Conservation (phyloP, 2,888 invertebrate species). For the Lasiommata megera region DNA sequence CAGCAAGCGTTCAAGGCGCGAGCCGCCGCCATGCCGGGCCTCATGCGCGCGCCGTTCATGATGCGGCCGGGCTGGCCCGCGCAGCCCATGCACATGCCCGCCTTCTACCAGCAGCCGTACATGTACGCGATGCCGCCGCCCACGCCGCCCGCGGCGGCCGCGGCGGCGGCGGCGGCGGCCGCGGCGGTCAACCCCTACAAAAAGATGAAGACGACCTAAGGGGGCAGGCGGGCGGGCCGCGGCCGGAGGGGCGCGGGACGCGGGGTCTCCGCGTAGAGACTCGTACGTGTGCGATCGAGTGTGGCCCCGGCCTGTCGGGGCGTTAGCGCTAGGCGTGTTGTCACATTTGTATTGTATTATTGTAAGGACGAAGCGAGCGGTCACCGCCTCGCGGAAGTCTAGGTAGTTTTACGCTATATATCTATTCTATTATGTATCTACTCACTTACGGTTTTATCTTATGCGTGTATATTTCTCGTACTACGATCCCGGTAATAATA, state of each 20-base stretch:
- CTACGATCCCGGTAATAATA: slow-evolving; percentile 91
- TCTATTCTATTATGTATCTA: slow-evolving; percentile 74
- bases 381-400: slow-evolving; percentile 74
- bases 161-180: slow-evolving; percentile 66
- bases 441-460: slow-evolving; percentile 76
- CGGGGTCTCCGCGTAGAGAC: slow-evolving; percentile 79
- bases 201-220: slow-evolving; percentile 93
- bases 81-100: slow-evolving; percentile 73
- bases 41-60: slow-evolving; percentile 69
- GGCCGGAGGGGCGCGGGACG: slow-evolving; percentile 72
- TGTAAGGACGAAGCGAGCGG: slow-evolving; percentile 77
- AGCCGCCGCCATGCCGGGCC: slow-evolving; percentile 77
- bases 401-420: slow-evolving; percentile 78
- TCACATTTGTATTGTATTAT: slow-evolving; percentile 80
- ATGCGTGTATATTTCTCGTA: slow-evolving; percentile 81
- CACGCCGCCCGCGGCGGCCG: slow-evolving; percentile 64
- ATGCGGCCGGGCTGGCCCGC: slow-evolving; percentile 70
- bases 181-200: slow-evolving; percentile 90
- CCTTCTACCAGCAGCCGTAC: slow-evolving; percentile 76
- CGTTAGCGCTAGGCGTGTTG: slow-evolving; percentile 77
- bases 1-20: slow-evolving; percentile 87
- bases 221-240: slow-evolving; percentile 48
- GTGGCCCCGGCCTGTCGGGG: slow-evolving; percentile 76
- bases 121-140: slow-evolving; percentile 78
- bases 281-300: slow-evolving; percentile 70